phyloP scores from a whole-genome alignment of 2,888 invertebrate species.

The Prionchulus punctatus region DNA sequence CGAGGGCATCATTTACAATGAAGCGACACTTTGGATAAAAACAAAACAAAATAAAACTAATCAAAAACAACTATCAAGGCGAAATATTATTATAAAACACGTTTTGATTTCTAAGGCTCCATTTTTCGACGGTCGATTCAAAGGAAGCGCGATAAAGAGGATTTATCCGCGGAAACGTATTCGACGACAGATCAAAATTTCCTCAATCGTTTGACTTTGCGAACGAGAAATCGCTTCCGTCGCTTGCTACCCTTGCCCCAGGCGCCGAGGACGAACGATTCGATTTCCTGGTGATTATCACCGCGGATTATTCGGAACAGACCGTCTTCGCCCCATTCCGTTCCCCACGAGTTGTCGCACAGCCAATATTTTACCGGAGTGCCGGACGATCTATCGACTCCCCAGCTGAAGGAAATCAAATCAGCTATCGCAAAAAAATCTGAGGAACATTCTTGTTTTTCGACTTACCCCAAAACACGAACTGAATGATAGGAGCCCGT shows the following conservation, averaged over 20 bases:
- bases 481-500: conserved; percentile 67
- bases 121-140: too few relatives aligned
- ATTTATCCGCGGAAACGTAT: too few relatives aligned
- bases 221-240: conserved; percentile 8
- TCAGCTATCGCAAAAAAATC: too few relatives aligned
- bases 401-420: conserved; percentile 59
- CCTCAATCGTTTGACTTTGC: conserved; percentile 10
- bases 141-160: too few relatives aligned
- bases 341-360: conserved; percentile 85
- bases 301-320: conserved; percentile 72
- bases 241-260: conserved; percentile 41
- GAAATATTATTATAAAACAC: too few relatives aligned
- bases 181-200: too few relatives aligned
- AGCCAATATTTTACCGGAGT: conserved; percentile 61
- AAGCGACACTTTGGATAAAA: too few relatives aligned
- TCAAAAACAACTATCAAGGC: too few relatives aligned
- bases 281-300: conserved; percentile 69
- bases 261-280: conserved; percentile 65
- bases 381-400: conserved; percentile 48
- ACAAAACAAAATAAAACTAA: too few relatives aligned
- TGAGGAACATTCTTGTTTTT: too few relatives aligned
- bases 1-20: too few relatives aligned
- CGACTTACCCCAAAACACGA: conserved; percentile 59
- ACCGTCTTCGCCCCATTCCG: conserved; percentile 75
- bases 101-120: too few relatives aligned